Conservation (phyloP, 2,888 invertebrate genomes). For the Acrobasis repandana region DNA sequence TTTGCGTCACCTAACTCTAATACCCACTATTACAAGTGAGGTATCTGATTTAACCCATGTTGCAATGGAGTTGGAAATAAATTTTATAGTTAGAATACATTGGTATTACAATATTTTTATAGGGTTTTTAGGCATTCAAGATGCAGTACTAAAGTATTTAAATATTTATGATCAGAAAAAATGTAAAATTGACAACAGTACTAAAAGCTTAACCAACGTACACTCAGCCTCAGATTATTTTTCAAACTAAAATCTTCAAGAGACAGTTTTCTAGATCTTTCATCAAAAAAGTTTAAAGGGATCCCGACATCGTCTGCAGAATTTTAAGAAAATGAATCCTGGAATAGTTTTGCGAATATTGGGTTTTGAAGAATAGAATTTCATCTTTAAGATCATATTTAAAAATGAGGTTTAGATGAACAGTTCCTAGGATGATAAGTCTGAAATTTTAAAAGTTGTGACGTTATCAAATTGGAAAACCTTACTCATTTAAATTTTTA, state of each 20-base stretch:
- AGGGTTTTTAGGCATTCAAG: too few relatives aligned
- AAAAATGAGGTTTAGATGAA: slow-evolving; percentile 2
- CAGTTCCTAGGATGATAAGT: not conserved
- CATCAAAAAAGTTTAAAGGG: slow-evolving; percentile 17
- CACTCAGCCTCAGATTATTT: not conserved
- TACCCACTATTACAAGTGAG: too few relatives aligned
- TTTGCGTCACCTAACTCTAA: too few relatives aligned
- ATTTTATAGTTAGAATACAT: too few relatives aligned
- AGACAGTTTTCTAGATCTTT: slow-evolving; percentile 18
- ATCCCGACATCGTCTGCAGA: slow-evolving; percentile 1
- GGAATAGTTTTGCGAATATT: slow-evolving; percentile 7
- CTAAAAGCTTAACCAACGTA: not conserved
- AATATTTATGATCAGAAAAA: not conserved
- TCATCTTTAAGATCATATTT: not conserved
- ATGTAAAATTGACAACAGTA: not conserved
- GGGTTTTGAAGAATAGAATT: not conserved
- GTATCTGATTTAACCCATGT: too few relatives aligned
- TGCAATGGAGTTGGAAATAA: too few relatives aligned
- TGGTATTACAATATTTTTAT: too few relatives aligned
- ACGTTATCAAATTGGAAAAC: not conserved
- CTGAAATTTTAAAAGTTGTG: not conserved
- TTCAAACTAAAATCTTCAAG: not conserved
- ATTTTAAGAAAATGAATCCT: slow-evolving; percentile 11
- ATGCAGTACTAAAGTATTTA: too few relatives aligned
- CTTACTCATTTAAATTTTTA: too few relatives aligned